Conservation (phyloP, 1,140 invertebrate genomes). For the Drosophila eugracilis region DNA sequence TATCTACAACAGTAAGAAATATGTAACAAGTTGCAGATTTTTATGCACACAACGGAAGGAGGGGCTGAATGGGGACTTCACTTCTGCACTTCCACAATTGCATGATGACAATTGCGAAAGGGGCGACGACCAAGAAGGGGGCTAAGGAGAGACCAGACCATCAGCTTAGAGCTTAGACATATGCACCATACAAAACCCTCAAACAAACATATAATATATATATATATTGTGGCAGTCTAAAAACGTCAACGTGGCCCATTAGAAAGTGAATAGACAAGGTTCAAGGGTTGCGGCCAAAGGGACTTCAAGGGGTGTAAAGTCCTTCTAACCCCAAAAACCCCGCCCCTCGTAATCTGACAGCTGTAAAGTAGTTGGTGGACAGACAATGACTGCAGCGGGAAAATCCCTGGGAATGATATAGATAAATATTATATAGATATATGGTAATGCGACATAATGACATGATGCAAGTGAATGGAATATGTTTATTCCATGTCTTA, state of each 20-base stretch:
- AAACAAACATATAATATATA: slow-evolving; percentile 18
- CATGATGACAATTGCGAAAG: slow-evolving; percentile 56
- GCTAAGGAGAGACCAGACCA: neutral
- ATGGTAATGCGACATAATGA: slow-evolving; percentile 24
- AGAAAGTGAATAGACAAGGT: slow-evolving; percentile 62
- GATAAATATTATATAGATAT: slow-evolving; percentile 18
- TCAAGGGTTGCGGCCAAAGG: slow-evolving; percentile 32
- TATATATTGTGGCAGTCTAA: slow-evolving; percentile 44
- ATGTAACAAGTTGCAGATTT: slow-evolving; percentile 72
- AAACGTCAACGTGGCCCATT: slow-evolving; percentile 62
- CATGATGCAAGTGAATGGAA: neutral
- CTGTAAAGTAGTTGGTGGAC: slow-evolving; percentile 29
- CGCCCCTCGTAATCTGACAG: slow-evolving; percentile 34
- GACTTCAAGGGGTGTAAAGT: slow-evolving; percentile 14
- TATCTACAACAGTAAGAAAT: slow-evolving; percentile 38
- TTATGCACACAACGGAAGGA: slow-evolving; percentile 36
- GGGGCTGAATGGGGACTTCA: slow-evolving; percentile 34
- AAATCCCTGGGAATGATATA: slow-evolving; percentile 6
- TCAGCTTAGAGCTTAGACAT: slow-evolving; percentile 38
- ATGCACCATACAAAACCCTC: slow-evolving; percentile 31
- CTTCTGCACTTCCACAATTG: slow-evolving; percentile 31
- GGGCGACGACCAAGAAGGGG: neutral
- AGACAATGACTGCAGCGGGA: slow-evolving; percentile 24
- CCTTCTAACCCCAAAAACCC: neutral
- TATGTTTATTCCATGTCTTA: neutral